A percentile compares a stretch with the other conserved stretches of the same genome.
Conservation (phyloP, 2,797 vertebrate species). For the Trichosurus vulpecula region DNA sequence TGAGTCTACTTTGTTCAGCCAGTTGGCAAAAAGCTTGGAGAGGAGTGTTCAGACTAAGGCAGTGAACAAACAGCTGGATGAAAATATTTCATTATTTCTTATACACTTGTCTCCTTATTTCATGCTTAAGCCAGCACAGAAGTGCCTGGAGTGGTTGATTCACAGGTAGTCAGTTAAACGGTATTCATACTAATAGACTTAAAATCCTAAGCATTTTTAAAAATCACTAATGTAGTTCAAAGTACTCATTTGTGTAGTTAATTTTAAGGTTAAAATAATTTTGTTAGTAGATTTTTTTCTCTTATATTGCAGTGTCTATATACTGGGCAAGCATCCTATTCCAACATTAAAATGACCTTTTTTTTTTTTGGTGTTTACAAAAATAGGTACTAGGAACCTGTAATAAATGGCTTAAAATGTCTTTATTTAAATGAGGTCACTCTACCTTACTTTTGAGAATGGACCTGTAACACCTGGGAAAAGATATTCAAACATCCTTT, state of each 20-base stretch:
- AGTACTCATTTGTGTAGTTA: background rate
- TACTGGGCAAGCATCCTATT: background rate
- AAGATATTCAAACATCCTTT: slow-evolving; percentile 11
- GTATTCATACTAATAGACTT: background rate
- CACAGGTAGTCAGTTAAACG: slow-evolving; percentile 88
- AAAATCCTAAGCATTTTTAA: background rate
- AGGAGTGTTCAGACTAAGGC: slow-evolving; percentile 94
- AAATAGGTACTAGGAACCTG: background rate
- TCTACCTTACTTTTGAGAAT: background rate
- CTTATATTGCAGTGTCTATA: background rate
- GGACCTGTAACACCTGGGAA: background rate
- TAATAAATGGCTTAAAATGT: background rate
- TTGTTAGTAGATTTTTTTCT: background rate
- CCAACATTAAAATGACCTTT: background rate
- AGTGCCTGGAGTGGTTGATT: slow-evolving; percentile 98
- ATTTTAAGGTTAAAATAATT: slow-evolving; percentile 19
- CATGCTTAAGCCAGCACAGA: slow-evolving; percentile 95
- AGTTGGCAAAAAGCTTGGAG: slow-evolving; percentile 89
- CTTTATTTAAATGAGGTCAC: background rate
- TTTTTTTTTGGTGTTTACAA: background rate
- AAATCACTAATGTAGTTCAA: slow-evolving; percentile 9
- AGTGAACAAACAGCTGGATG: slow-evolving; percentile 92
- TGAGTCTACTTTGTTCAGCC: slow-evolving; percentile 92
- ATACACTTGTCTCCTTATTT: slow-evolving; percentile 95
- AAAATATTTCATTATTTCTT: slow-evolving; percentile 91